Percentiles rank a stretch among this genome's conserved stretches.
Evolutionary conservation across 2,113 vertebrate genomes (phyloP).

Genomic region (Malurus alboscapulatus): DNA sequence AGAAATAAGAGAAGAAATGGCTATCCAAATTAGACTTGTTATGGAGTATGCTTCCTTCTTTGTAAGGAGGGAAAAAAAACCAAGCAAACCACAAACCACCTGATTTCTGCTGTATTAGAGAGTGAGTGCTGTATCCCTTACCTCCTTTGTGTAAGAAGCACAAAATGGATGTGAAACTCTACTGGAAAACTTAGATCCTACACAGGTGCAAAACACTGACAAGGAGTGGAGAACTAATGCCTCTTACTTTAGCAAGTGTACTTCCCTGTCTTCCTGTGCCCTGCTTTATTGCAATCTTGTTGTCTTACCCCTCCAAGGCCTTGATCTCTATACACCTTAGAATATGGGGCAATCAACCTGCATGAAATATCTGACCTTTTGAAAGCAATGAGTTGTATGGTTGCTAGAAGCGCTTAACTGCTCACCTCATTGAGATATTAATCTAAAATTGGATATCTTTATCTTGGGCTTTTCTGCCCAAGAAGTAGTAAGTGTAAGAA

Average conservation of each 20-base stretch:
- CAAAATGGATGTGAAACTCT: background rate
- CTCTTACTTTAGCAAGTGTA: background rate
- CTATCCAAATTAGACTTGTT: background rate
- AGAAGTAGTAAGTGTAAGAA: background rate
- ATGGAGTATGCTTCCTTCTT: fast-evolving
- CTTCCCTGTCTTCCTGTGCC: background rate
- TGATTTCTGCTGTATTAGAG: background rate
- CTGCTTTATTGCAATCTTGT: fast-evolving
- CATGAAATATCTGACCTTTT: background rate
- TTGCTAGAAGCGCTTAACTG: background rate
- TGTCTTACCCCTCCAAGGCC: background rate
- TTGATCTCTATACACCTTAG: background rate
- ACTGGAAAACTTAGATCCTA: background rate
- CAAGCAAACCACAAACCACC: fast-evolving
- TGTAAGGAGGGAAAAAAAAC: background rate
- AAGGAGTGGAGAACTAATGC: background rate
- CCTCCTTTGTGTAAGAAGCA: background rate
- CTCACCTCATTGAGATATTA: background rate
- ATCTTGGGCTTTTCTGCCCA: background rate
- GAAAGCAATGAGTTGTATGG: background rate
- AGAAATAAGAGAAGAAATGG: background rate
- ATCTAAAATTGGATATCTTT: background rate
- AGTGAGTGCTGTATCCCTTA: background rate
- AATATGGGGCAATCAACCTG: background rate
- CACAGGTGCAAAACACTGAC: background rate